Base-by-base conservation (phyloP, 2,113 vertebrate genomes). In the Gallinago paraguaiae region DNA sequence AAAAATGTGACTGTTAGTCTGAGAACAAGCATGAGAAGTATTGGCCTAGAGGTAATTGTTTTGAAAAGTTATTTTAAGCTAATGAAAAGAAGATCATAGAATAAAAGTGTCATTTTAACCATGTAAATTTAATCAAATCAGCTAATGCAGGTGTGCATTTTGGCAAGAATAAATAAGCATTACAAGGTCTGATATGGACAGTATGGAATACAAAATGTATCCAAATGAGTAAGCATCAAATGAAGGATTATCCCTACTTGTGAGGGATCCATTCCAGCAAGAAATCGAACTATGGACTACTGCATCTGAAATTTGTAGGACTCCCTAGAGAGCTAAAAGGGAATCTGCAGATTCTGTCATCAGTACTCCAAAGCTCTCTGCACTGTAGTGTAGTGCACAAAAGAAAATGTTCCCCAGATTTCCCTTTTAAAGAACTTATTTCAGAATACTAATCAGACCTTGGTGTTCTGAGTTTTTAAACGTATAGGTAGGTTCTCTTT, bases 141-240 rank as follows among this genome's bases (percentile, higher is more conserved):
- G 24, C 50, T 94, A 82, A 92, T 46, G 27, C 7, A 37, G 87
- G 82, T 96, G 56, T 45, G 33, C 53, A 50, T 95, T 90, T 86
- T 96, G 86, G 69, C 75, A 94, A 91, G 60, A 68, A 88, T 80
- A 95, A 95, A 86, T 33, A 91, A 87, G 65, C 46, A 70, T 82
- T 74, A 57, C n/a, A 70, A 87, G 70, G 53, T 41, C 83, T 92
- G 37, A 43, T 92, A 85, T 91, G 93, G 91, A 90, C 95, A 88
- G 65, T 69, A 35, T 68, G 80, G 93, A 95, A 91, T 95, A 96
- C 84, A 95, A 88, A 97, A 96, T 93, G 75, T 97, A 97, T 94
- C 89, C 97, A 93, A 93, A 89, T 97, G 96, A 97, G 71, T 97
- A 95, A 98, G 91, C 97, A 98, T 95, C 92, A 97, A 97, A 97